Evolutionary conservation across 1,140 invertebrate genomes (phyloP).

Genomic region (Drosophila kikkawai): DNA sequence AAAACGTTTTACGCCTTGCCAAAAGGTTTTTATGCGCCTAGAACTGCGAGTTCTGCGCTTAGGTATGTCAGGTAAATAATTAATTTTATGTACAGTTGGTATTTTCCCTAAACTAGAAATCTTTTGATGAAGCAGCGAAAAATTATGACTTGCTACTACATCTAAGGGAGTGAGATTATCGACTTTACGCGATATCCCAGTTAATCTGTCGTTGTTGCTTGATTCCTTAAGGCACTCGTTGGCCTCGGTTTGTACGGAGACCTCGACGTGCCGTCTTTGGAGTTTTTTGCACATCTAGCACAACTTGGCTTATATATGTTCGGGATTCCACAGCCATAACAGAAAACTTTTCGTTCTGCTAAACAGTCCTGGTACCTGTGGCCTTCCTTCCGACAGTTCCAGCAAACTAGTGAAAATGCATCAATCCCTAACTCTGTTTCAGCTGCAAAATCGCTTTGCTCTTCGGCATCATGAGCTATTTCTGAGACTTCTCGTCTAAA

Average conservation of each 20-base stretch:
- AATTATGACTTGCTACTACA: no score
- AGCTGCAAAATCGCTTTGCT: not conserved
- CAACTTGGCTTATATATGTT: not conserved
- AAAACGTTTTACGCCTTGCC: not conserved
- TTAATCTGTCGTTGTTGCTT: not conserved
- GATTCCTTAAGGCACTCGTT: not conserved
- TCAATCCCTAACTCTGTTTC: not conserved
- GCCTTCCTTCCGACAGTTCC: conserved; percentile 5
- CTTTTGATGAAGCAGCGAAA: no score
- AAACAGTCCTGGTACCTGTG: conserved; percentile 1
- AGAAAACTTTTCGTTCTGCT: not conserved
- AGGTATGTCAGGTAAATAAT: no score
- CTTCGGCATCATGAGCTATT: not conserved
- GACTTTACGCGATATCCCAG: not conserved
- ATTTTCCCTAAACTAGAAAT: no score
- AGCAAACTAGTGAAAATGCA: not conserved
- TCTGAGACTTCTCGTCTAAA: conserved; percentile 3
- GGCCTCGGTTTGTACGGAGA: not conserved
- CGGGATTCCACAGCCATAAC: not conserved
- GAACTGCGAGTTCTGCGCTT: no score
- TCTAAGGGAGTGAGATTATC: not conserved
- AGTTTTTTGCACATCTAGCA: not conserved
- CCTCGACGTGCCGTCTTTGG: not conserved
- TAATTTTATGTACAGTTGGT: no score
- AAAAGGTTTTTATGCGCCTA: not conserved